phyloP scores from a whole-genome alignment of 2,888 invertebrate genomes.

The Sacculina carcini region DNA sequence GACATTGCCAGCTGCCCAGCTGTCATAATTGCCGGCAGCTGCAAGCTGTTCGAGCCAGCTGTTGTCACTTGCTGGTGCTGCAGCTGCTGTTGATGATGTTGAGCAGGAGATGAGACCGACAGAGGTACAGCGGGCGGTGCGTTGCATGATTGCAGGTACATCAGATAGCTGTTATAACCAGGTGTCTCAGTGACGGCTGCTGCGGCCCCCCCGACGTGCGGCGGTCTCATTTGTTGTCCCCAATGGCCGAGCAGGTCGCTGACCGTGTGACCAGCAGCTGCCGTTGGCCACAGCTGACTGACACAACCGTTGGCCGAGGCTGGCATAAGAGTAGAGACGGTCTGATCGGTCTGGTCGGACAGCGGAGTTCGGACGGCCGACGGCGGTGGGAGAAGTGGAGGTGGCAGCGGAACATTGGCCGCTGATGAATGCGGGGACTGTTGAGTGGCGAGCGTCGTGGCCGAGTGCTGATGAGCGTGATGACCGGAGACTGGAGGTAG shows the following conservation, averaged over 20 bases:
- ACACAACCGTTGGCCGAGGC: conserved; percentile 9
- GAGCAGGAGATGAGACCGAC: too few species aligned
- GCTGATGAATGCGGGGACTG: conserved; percentile 10
- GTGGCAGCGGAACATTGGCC: conserved; percentile 10
- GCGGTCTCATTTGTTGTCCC: conserved; percentile 13
- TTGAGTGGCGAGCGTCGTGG: conserved; percentile 6
- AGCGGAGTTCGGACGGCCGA: conserved; percentile 11
- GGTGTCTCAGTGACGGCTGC: conserved; percentile 10
- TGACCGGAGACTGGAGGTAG: too few species aligned
- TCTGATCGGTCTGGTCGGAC: conserved; percentile 10
- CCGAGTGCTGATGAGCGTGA: conserved; percentile 9
- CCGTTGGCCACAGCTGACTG: conserved; percentile 18
- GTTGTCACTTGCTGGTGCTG: too few species aligned
- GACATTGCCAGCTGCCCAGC: not conserved
- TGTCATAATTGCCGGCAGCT: too few species aligned
- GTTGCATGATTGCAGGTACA: conserved; percentile 13
- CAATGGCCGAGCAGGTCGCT: conserved; percentile 18
- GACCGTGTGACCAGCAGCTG: conserved; percentile 20
- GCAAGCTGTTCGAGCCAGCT: too few species aligned
- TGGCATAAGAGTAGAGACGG: not conserved
- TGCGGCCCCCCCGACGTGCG: conserved; percentile 20
- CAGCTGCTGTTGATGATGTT: too few species aligned
- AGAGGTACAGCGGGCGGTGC: not conserved
- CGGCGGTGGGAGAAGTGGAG: conserved; percentile 14
- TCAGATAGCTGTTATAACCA: conserved; percentile 14